These are phyloP conservation scores for Enteromius unitaeniatus DNA, from an alignment of 2,797 vertebrate species.

Conservation along the genomic window DNA sequence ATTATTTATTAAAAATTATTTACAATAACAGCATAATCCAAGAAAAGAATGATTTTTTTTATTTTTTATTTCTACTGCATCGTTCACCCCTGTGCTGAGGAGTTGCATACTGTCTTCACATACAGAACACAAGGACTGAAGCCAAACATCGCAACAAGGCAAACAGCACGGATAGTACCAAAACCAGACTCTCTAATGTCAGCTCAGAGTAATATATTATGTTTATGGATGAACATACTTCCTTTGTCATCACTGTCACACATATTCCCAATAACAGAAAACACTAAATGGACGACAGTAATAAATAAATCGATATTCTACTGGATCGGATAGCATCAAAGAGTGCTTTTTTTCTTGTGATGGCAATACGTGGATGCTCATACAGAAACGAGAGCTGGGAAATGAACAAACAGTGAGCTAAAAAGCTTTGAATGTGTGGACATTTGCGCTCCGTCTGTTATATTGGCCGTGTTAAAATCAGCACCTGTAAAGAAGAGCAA, in stretches of 20 bases:
- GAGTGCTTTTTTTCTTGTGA: neutral
- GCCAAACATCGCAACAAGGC: conserved; percentile 5
- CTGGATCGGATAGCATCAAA: conserved; percentile 48
- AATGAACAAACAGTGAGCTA: neutral
- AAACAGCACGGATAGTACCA: conserved; percentile 22
- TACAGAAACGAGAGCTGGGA: neutral
- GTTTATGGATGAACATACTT: neutral
- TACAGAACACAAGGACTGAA: conserved; percentile 37
- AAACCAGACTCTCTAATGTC: conserved; percentile 13
- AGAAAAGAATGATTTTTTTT: conserved; percentile 4
- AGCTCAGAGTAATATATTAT: neutral
- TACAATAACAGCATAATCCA: conserved; percentile 53
- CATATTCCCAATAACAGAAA: neutral
- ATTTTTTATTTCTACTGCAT: conserved; percentile 24
- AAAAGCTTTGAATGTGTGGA: conserved; percentile 2
- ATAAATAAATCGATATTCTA: conserved; percentile 20
- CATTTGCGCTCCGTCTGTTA: neutral
- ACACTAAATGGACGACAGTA: conserved; percentile 18
- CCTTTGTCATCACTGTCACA: neutral
- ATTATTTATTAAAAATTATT: conserved; percentile 61
- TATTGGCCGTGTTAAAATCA: conserved; percentile 23
- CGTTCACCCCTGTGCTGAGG: conserved; percentile 18
- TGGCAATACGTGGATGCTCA: neutral
- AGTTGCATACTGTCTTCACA: conserved; percentile 46
- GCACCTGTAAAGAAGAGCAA: conserved; percentile 34